These are phyloP conservation scores for Cephus runcator DNA, from an alignment of 2,888 invertebrate genomes.

Conservation along the genomic window DNA sequence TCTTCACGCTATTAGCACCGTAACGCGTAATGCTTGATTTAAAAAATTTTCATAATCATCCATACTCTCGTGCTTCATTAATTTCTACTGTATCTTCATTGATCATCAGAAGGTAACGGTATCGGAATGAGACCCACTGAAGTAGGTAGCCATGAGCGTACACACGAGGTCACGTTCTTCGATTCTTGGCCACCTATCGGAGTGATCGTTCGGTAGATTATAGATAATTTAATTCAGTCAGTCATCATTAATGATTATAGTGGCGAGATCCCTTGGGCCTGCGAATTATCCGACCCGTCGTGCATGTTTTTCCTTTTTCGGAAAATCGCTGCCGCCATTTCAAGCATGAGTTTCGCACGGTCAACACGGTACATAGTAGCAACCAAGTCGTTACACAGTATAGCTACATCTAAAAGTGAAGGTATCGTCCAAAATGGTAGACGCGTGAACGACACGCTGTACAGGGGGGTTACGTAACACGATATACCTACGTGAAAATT, in stretches of 20 bases:
- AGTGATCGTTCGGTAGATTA: constrained; percentile 47
- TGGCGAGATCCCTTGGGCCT: constrained; percentile 23
- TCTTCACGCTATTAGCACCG: background rate
- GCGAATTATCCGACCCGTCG: constrained; percentile 27
- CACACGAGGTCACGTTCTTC: constrained; percentile 46
- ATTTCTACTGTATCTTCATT: background rate
- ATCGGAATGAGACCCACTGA: constrained; percentile 39
- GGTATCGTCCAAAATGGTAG: background rate
- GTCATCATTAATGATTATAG: constrained; percentile 56
- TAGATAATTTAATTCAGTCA: constrained; percentile 61
- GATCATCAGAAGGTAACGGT: constrained; percentile 4
- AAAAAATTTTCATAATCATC: background rate
- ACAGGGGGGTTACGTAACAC: background rate
- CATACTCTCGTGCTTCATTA: background rate
- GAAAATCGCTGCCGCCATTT: constrained; percentile 5
- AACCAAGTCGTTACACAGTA: background rate
- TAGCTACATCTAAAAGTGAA: background rate
- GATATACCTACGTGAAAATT: background rate
- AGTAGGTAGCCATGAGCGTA: constrained; percentile 33
- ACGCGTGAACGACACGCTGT: background rate
- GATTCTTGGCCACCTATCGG: constrained; percentile 43
- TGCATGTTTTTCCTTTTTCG: background rate
- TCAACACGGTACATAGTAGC: background rate
- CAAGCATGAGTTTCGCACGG: background rate
- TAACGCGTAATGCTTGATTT: background rate